Percentiles rank a stretch among this genome's conserved stretches.
phyloP scores from a whole-genome alignment of 2,888 invertebrate genomes.

The Tenthredo notha region DNA sequence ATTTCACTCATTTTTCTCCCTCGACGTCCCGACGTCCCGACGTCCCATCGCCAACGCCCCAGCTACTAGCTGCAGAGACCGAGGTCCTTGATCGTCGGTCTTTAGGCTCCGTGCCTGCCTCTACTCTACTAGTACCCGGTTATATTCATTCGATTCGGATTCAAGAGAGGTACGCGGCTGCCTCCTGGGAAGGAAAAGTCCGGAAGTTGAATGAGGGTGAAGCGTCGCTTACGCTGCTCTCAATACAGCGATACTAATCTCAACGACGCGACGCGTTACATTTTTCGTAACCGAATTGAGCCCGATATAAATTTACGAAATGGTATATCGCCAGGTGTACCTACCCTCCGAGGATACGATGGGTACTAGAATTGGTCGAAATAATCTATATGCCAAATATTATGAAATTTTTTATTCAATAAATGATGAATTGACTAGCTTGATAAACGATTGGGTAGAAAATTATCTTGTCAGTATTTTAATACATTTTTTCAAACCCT shows the following conservation, averaged over 20 bases:
- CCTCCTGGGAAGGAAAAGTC: slow-evolving; percentile 36
- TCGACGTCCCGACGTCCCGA: slow-evolving; percentile 68
- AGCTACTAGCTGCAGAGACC: not conserved
- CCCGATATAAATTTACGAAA: slow-evolving; percentile 10
- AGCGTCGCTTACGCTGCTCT: slow-evolving; percentile 32
- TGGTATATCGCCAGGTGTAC: not conserved
- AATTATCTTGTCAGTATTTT: not conserved
- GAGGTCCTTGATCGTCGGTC: slow-evolving; percentile 41
- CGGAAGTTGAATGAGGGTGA: slow-evolving; percentile 52
- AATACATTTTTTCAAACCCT: not conserved
- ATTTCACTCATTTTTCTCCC: slow-evolving; percentile 79
- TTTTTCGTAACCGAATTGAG: slow-evolving; percentile 14
- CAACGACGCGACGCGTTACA: slow-evolving; percentile 1
- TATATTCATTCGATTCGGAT: slow-evolving; percentile 51
- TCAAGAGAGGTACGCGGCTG: slow-evolving; percentile 24
- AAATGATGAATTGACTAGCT: not conserved
- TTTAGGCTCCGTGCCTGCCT: slow-evolving; percentile 56
- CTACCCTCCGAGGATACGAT: not conserved
- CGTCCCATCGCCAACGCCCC: slow-evolving; percentile 56
- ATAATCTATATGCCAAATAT: not conserved
- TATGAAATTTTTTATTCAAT: not conserved
- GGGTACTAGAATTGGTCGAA: not conserved
- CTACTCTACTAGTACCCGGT: slow-evolving; percentile 15
- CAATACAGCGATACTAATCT: slow-evolving; percentile 45
- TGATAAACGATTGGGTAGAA: not conserved